Evolutionary conservation across 2,888 invertebrate species (phyloP).

Genomic region (Spicauda simplicius): DNA sequence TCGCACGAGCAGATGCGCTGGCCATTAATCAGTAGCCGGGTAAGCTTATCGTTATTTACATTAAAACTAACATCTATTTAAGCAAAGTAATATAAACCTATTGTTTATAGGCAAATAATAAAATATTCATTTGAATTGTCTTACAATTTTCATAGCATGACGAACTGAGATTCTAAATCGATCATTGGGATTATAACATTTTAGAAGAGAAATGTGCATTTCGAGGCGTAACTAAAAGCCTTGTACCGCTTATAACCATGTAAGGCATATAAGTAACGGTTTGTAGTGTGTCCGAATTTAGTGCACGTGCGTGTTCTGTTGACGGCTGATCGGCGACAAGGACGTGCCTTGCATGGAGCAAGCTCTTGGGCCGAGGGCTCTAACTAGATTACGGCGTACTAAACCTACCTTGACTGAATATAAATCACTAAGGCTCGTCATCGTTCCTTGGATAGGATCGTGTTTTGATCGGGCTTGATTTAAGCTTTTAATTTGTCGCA

Average conservation of each 20-base stretch:
- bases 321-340: constrained; percentile 37
- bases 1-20: constrained; percentile 9
- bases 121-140: too few species aligned
- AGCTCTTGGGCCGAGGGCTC: constrained; percentile 15
- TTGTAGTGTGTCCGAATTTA: constrained; percentile 45
- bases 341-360: constrained; percentile 36
- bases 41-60: constrained; percentile 6
- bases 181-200: background rate
- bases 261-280: constrained; percentile 48
- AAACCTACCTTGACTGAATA: constrained; percentile 7
- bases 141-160: too few species aligned
- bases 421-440: constrained; percentile 3
- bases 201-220: background rate
- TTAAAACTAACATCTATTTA: background rate
- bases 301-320: constrained; percentile 41
- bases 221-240: constrained; percentile 12
- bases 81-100: constrained; percentile 7
- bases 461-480: background rate
- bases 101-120: constrained; percentile 3
- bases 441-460: background rate
- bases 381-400: constrained; percentile 13
- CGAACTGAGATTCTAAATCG: background rate
- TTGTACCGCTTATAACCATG: constrained; percentile 38
- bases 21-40: constrained; percentile 9
- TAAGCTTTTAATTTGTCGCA: background rate